These are phyloP conservation scores for Apis dorsata DNA, from an alignment of 1,140 invertebrate genomes.

Conservation along the genomic window DNA sequence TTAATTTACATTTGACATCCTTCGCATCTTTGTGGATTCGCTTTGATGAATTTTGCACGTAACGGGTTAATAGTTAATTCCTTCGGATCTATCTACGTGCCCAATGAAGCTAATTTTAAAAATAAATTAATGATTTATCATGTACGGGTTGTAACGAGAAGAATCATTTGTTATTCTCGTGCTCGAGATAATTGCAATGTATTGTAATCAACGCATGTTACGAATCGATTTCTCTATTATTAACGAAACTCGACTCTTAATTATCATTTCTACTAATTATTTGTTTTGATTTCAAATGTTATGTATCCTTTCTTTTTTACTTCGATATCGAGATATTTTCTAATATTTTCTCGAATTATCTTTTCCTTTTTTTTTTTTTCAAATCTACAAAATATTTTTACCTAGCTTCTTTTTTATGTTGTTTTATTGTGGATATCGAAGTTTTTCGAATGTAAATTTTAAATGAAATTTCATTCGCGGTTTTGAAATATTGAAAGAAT, in stretches of 20 bases:
- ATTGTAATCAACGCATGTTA: constrained; percentile 3
- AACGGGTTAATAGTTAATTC: not conserved
- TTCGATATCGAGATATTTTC: not conserved
- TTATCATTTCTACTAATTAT: constrained; percentile 34
- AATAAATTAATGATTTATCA: not conserved
- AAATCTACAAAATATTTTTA: not conserved
- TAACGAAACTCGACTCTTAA: not conserved
- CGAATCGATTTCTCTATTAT: constrained; percentile 9
- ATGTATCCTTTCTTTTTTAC: not conserved
- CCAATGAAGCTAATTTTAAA: not conserved
- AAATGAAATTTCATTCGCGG: not conserved
- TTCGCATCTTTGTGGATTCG: not conserved
- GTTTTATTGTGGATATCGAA: not conserved
- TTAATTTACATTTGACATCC: not conserved
- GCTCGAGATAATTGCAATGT: not conserved
- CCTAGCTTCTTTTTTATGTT: not conserved
- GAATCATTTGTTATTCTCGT: not conserved
- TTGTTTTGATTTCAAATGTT: not conserved
- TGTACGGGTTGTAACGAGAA: not conserved
- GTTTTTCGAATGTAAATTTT: not conserved
- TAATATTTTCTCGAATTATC: not conserved
- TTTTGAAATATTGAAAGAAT: not conserved
- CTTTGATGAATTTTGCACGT: not conserved
- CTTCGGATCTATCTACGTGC: not conserved
- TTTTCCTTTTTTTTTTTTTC: not conserved